phyloP scores from a whole-genome alignment of 2,888 invertebrate genomes.

The Corbicula japonica region DNA sequence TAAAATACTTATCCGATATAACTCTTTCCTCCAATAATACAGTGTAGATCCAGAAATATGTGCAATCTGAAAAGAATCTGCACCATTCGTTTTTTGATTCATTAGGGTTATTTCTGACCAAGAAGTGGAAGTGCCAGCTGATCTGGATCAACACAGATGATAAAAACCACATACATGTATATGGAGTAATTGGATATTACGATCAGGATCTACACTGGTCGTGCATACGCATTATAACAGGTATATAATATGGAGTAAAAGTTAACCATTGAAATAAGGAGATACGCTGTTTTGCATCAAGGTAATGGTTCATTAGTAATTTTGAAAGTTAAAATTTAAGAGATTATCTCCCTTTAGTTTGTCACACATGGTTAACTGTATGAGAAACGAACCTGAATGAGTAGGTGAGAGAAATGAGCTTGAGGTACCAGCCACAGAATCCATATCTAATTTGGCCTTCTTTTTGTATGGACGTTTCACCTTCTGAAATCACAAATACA shows the following conservation, averaged over 20 bases:
- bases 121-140: neutral
- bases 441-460: constrained; percentile 65
- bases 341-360: no score
- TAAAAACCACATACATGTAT: no score
- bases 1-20: neutral
- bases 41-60: neutral
- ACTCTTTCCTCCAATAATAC: neutral
- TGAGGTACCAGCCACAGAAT: constrained; percentile 62
- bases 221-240: neutral
- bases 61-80: neutral
- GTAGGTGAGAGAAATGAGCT: constrained; percentile 58
- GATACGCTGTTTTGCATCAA: neutral
- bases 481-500: constrained; percentile 56
- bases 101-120: no score
- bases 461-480: constrained; percentile 73
- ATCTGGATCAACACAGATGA: neutral
- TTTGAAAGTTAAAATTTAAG: no score
- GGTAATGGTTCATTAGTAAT: neutral
- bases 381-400: constrained; percentile 48
- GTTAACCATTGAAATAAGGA: neutral
- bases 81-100: no score
- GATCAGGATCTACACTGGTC: neutral
- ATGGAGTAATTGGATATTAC: no score
- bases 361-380: neutral
- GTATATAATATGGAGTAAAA: neutral